Evolutionary conservation across 2,113 vertebrate species (phyloP).

Genomic region (Ailuropoda melanoleuca): DNA sequence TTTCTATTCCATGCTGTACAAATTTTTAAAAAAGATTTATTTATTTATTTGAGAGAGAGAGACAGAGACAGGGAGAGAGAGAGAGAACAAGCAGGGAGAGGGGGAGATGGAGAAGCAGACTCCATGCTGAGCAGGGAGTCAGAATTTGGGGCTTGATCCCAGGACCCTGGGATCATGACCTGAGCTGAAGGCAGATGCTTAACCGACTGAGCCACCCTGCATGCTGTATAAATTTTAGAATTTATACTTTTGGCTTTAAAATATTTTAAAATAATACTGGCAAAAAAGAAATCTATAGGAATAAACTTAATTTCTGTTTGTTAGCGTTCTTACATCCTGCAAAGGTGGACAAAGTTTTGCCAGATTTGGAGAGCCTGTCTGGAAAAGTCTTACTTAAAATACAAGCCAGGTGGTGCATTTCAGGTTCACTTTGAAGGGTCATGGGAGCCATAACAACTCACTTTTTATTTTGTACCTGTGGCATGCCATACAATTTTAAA

Average conservation of each 20-base stretch:
- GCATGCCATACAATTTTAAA: constrained; percentile 11
- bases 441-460: not conserved
- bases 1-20: not conserved
- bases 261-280: constrained; percentile 14
- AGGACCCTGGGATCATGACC: not conserved
- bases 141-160: not conserved
- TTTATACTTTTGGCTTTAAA: constrained; percentile 12
- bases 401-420: not conserved
- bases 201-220: not conserved
- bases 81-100: not conserved
- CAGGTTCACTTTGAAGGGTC: not conserved
- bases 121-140: not conserved
- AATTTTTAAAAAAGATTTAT: not conserved
- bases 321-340: not conserved
- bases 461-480: not conserved
- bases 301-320: constrained; percentile 35
- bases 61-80: not conserved
- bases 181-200: not conserved
- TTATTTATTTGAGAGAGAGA: not conserved
- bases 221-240: constrained; percentile 30
- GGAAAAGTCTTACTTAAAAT: not conserved
- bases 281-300: not conserved
- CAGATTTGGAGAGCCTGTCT: not conserved
- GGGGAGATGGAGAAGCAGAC: not conserved
- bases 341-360: not conserved